Base-by-base conservation (phyloP, 2,888 invertebrate species). In the Eilema caniola region DNA sequence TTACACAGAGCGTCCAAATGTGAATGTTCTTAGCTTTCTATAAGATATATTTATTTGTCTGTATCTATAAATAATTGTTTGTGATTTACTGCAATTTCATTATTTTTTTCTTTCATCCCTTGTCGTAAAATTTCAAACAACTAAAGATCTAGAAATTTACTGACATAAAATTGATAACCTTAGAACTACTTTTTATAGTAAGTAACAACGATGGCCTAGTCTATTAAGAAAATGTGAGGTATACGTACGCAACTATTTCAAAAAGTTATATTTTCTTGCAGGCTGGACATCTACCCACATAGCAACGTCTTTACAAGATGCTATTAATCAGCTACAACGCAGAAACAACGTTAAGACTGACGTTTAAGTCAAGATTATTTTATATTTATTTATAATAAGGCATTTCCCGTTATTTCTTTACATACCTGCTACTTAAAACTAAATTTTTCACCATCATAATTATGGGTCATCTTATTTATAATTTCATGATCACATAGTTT, bases 241-340 rank as follows among this genome's bases (percentile, higher is more conserved):
- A n/a, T n/a, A n/a, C n/a, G 5, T 47, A 47, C 47, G 20, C 47
- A 47, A 47, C 20, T 47, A 20, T 53, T 53, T 53, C n/a, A 5
- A 20, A 53, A 53, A 10, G 5, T 5, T 47, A 20, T 47, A n/a
- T 10, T 1, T 53, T 20, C 53, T 66, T 66, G 25, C 68, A 95
- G 94, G 89, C 67, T 93, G 92, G 87, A 84, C 88, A 0, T 85
- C 92, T 0, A 85, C 88, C 4, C 90, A 92, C 75, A 87, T 94
- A 25, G 93, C 94, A 20, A 88, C 91, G 82, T 95, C 94, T 28
- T 91, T 93, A 24, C 90, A 92, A 77, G 94, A 95, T 68, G 95
- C 95, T 3, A 90, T 95, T 28, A 89, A 89, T 69, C 92, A 92
- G 70, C 83, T 94, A 65, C 89, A 86, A 73, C 65, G 69, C 41